Evolutionary conservation across 1,140 invertebrate species (phyloP), one percentile per base, ranked within the genome.

Genomic region (Carposina sasakii): DNA sequence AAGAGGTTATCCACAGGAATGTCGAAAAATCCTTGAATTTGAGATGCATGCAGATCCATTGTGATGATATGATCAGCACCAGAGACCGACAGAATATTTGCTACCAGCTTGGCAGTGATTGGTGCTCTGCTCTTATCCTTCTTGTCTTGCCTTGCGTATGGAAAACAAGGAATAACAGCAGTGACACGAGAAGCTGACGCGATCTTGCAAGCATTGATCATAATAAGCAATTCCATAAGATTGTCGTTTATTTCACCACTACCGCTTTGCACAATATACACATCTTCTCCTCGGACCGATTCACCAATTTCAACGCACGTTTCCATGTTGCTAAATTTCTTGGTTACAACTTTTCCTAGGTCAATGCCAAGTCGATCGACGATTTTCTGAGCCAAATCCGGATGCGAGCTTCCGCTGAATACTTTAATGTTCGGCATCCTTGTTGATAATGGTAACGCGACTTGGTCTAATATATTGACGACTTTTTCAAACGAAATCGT

Each of bases 141-240:
- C 85, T 99, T 99, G 85, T 99, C 98, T 87, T 99, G 98, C 53
- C 98, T 86, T 20, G 98, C 97, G 86, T 99, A 99, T 4, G 98
- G 98, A 85, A 99, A 99, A 86, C 96, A 99, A 34, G 98, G 98
- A 69, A 99, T 99, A 56, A 99, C 98, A 33, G 98, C 98, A 33
- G 98, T 99, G 34, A 99, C 97, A 63, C 98, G 88, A 46, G 95
- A 97, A 23, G 98, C 97, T 28, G 98, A 99, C 10, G 98, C 98
- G 63, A 99, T 99, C 88, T 99, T 99, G 84, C 98, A 99, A 3
- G 98, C 98, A 86, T 99, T 99, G 57, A 99, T 99, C 98, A 99
- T 99, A 67, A 99, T 99, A 31, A 99, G 88, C 23, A 99, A 86
- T 79, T 99, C 98, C 97, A 99, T 99, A 15, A 99, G 86, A 85